Percentiles rank a stretch among this genome's conserved stretches.
Evolutionary conservation across 2,888 invertebrate species (phyloP).

Genomic region (Holacanthella duospinosa): DNA sequence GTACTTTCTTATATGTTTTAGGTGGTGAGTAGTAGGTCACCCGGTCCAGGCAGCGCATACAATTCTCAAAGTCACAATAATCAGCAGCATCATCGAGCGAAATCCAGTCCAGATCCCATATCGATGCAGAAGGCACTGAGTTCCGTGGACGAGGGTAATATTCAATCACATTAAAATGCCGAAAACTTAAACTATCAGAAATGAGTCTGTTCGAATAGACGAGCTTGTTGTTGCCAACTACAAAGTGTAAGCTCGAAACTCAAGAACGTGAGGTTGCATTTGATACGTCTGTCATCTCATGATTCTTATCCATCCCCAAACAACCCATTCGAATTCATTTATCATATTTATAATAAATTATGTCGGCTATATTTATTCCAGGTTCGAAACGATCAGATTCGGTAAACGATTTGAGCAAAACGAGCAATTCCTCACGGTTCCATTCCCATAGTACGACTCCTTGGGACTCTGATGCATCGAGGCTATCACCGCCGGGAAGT

Average conservation of each 20-base stretch:
- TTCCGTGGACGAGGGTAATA: constrained; percentile 17
- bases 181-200: too few relatives aligned
- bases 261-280: background rate
- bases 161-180: too few relatives aligned
- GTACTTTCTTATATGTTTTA: too few relatives aligned
- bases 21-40: constrained; percentile 18
- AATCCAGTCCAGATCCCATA: constrained; percentile 53
- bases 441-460: constrained; percentile 39
- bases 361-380: constrained; percentile 16
- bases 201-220: too few relatives aligned
- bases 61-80: constrained; percentile 13
- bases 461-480: constrained; percentile 43
- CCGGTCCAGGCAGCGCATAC: constrained; percentile 2
- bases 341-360: background rate
- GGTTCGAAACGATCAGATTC: constrained; percentile 49
- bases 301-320: background rate
- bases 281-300: background rate
- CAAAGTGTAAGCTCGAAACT: background rate
- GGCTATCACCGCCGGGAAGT: constrained; percentile 67
- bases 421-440: constrained; percentile 27
- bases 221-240: too few relatives aligned
- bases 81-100: constrained; percentile 50
- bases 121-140: constrained; percentile 35
- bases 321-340: background rate
- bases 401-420: constrained; percentile 48